Evolutionary conservation across 2,888 invertebrate species (phyloP), one percentile per base, ranked within the genome.

Genomic region (Zelleria hepariella): DNA sequence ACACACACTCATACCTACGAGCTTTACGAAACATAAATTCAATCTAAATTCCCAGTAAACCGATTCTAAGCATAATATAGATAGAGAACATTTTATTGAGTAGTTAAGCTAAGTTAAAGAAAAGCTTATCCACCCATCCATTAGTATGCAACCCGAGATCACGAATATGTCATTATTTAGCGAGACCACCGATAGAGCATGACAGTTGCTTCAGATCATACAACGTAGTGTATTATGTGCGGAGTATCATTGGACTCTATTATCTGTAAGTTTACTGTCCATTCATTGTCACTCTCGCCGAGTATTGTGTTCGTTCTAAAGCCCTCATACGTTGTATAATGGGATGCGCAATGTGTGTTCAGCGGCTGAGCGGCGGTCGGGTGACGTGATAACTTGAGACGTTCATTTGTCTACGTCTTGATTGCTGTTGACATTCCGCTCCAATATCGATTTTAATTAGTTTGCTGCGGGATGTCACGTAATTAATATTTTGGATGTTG

Each of bases 321-420:
- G 69, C 69, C 75, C 77, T 86, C 84, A 86, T 86, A 84, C 85
- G 86, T 86, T 86, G 84, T 86, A 86, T 86, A 86, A 86, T 84
- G 75, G 82, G 78, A 81, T 80, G 82, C 82, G 84, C 77, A 80
- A 73, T 75, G 71, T 75, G 81, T 82, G 79, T 84, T 83, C 80
- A 82, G 79, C 74, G 60, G 63, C 15, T 15, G 32, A 10, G 32
- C 80, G 82, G 79, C 74, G 60, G 63, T 42, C 32, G 32, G 32
- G 32, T 42, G 32, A 42, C 32, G 32, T 15, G 32, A 42, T 42
- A 10, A 42, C 15, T 42, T 42, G 32, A 42, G 32, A 42, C 32
- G 32, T 42, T 42, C 32, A 42, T 42, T 42, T 42, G 32, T 42
- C 32, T 42, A 42, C 10, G 32, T 10, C 32, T 42, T 42, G 32